Conservation (phyloP, 2,797 vertebrate species). For the Scomberomorus guttatus region DNA sequence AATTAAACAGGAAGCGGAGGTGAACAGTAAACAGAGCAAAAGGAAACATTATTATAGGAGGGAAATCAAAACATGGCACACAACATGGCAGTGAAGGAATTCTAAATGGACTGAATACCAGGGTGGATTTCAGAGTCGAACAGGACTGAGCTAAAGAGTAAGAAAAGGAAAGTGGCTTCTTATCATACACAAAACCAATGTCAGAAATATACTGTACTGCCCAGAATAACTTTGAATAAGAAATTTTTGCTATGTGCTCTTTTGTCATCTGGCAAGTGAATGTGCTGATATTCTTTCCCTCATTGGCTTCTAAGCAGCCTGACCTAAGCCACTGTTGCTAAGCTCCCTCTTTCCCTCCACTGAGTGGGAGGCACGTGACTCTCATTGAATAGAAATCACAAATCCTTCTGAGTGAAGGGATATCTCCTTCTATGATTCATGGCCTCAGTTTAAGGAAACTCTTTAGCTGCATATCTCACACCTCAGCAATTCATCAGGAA, state of each 20-base stretch:
- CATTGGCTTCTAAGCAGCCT: constrained; percentile 67
- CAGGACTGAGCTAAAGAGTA: neutral
- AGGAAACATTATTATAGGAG: constrained; percentile 50
- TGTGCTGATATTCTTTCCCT: constrained; percentile 46
- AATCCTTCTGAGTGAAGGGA: constrained; percentile 53
- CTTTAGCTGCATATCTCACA: neutral
- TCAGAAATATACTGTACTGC: neutral
- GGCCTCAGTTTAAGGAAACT: constrained; percentile 25
- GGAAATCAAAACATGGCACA: constrained; percentile 50
- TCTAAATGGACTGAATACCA: constrained; percentile 8
- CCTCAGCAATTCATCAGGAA: constrained; percentile 7
- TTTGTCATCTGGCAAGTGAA: constrained; percentile 52
- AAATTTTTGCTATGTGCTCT: constrained; percentile 29
- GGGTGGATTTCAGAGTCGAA: constrained; percentile 6
- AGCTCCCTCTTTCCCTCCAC: constrained; percentile 71
- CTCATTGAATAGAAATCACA: constrained; percentile 69
- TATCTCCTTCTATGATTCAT: constrained; percentile 55
- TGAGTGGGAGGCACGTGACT: constrained; percentile 69
- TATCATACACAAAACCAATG: constrained; percentile 13
- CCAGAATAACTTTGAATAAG: constrained; percentile 21
- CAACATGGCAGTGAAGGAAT: constrained; percentile 35
- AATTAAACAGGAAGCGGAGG: constrained; percentile 67
- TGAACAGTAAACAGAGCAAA: constrained; percentile 62
- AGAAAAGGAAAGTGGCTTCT: neutral
- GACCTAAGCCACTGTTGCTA: constrained; percentile 78